Percentiles rank a stretch among this genome's conserved stretches.
Evolutionary conservation across 1,140 invertebrate genomes (phyloP).

Genomic region (Lucilia cuprina): DNA sequence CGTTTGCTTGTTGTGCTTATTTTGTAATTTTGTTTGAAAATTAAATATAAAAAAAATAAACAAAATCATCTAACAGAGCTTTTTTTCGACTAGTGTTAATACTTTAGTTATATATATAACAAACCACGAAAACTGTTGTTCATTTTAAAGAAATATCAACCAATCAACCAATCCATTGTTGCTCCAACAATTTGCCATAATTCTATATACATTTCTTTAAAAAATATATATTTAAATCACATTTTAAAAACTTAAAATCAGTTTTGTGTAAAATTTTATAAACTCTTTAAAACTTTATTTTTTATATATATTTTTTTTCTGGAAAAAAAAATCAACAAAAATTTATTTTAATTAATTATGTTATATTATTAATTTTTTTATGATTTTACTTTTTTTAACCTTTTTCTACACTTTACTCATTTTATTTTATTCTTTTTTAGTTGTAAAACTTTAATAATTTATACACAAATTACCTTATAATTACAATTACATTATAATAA

Average conservation of each 20-base stretch:
- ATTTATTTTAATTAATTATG: neutral
- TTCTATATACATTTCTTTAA: neutral
- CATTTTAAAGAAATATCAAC: neutral
- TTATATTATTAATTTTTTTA: neutral
- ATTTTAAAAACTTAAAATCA: neutral
- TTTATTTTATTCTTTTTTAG: neutral
- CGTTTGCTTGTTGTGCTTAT: constrained; percentile 41
- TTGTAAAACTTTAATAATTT: constrained; percentile 28
- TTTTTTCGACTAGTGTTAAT: neutral
- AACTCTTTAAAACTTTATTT: neutral
- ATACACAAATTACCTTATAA: constrained; percentile 20
- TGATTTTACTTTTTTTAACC: neutral
- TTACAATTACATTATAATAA: neutral
- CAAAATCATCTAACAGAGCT: constrained; percentile 22
- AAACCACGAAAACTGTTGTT: neutral
- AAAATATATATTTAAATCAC: neutral
- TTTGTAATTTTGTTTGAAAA: neutral
- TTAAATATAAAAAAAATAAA: neutral
- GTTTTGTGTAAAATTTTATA: neutral
- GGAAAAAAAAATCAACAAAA: neutral
- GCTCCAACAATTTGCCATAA: constrained; percentile 14
- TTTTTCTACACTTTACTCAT: neutral
- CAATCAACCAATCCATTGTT: neutral
- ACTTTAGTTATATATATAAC: neutral
- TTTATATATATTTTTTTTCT: constrained; percentile 3